Percentiles rank a stretch among this genome's conserved stretches.
Evolutionary conservation across 2,888 invertebrate genomes (phyloP).

Genomic region (Melikaiella ostensackeni): DNA sequence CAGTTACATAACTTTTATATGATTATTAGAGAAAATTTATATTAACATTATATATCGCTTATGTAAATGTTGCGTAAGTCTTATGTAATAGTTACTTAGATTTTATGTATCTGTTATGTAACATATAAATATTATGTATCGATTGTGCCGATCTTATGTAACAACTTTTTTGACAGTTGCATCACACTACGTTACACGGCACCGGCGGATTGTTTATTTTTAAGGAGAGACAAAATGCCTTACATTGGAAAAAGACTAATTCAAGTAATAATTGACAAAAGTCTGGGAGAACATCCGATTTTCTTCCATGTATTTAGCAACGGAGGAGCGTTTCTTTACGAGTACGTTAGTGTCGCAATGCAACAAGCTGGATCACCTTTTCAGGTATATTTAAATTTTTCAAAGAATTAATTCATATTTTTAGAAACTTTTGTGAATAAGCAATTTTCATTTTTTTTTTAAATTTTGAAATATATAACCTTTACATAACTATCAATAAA

Average conservation of each 20-base stretch:
- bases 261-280: slow-evolving; percentile 83
- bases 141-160: background rate
- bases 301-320: slow-evolving; percentile 88
- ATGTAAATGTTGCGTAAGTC: too few relatives aligned
- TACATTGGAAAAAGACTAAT: slow-evolving; percentile 82
- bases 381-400: slow-evolving; percentile 69
- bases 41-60: background rate
- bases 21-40: background rate
- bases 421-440: too few relatives aligned
- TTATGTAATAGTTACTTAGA: too few relatives aligned
- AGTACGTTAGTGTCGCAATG: slow-evolving; percentile 82
- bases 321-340: slow-evolving; percentile 86
- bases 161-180: slow-evolving; percentile 77
- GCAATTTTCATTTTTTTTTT: too few relatives aligned
- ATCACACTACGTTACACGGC: slow-evolving; percentile 86
- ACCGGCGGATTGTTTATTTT: slow-evolving; percentile 83
- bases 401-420: background rate
- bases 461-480: too few relatives aligned
- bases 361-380: slow-evolving; percentile 79
- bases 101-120: too few relatives aligned
- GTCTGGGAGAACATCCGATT: slow-evolving; percentile 84
- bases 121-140: background rate
- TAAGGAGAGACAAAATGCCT: slow-evolving; percentile 81
- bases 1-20: too few relatives aligned
- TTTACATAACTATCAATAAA: background rate